These are phyloP conservation scores for Epizoanthus rinbou DNA, from an alignment of 92 coral and sea anemone species.

Conservation along the genomic window DNA sequence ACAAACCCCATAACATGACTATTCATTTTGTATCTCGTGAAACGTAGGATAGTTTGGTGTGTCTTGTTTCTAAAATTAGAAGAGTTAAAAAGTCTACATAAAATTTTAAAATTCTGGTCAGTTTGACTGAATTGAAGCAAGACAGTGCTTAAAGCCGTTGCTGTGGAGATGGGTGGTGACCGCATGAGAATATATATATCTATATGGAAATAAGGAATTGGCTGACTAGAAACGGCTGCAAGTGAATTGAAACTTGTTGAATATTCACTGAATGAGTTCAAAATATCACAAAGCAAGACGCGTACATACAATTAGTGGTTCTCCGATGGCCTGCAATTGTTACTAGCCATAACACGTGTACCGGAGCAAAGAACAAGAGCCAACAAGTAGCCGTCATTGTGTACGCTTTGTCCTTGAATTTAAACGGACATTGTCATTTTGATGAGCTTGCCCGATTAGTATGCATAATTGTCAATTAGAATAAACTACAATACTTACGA, in stretches of 20 bases:
- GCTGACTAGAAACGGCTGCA: background rate
- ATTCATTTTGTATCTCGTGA: too few relatives aligned
- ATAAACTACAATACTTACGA: background rate
- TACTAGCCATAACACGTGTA: constrained; percentile 36
- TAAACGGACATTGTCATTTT: constrained; percentile 23
- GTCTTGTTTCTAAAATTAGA: background rate
- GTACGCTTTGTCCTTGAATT: background rate
- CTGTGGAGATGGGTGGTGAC: background rate
- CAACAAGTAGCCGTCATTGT: constrained; percentile 16
- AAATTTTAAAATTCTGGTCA: too few relatives aligned
- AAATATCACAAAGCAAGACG: constrained; percentile 9
- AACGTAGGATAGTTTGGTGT: background rate
- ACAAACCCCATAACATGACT: too few relatives aligned
- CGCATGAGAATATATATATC: background rate
- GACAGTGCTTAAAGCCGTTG: background rate
- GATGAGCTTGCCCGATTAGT: background rate
- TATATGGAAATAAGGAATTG: background rate
- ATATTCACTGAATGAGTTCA: background rate
- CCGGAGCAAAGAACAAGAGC: background rate
- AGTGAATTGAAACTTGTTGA: background rate
- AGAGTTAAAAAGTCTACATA: too few relatives aligned
- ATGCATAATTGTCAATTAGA: constrained; percentile 3
- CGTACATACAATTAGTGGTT: background rate
- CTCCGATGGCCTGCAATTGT: background rate
- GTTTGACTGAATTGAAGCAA: too few relatives aligned